Conservation (phyloP, 2,888 invertebrate species). For the Synanthedon tipuliformis region DNA sequence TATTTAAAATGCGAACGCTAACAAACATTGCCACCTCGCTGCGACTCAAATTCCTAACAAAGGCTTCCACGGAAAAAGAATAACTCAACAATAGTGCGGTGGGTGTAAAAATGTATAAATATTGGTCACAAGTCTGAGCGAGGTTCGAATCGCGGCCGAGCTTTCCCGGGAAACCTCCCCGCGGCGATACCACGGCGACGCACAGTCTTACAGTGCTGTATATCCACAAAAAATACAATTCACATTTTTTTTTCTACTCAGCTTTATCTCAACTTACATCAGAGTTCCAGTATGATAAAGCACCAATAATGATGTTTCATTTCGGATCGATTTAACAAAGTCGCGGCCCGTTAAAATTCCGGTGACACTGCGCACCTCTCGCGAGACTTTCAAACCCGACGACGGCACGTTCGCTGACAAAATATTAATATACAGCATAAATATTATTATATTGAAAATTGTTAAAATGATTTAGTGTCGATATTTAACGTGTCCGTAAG, state of each 20-base stretch:
- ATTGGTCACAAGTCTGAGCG: constrained; percentile 47
- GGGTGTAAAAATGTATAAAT: constrained; percentile 62
- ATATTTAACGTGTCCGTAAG: neutral
- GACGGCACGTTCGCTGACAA: constrained; percentile 2
- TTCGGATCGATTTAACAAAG: constrained; percentile 52
- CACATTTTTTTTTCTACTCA: constrained; percentile 35
- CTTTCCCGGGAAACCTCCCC: constrained; percentile 64
- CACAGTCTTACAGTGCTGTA: constrained; percentile 55
- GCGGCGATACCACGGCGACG: constrained; percentile 62
- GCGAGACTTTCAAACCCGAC: constrained; percentile 11
- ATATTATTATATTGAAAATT: neutral
- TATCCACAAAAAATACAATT: constrained; percentile 53
- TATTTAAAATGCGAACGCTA: constrained; percentile 52
- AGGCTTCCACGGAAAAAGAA: constrained; percentile 48
- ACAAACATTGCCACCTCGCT: constrained; percentile 66
- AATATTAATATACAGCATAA: neutral
- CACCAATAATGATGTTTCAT: constrained; percentile 69
- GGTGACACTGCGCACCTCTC: constrained; percentile 12
- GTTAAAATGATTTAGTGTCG: neutral
- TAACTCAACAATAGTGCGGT: constrained; percentile 46
- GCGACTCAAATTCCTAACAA: constrained; percentile 56
- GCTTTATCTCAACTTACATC: constrained; percentile 59
- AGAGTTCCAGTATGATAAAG: constrained; percentile 58
- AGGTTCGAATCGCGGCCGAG: constrained; percentile 18
- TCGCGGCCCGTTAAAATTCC: constrained; percentile 15